Conservation (phyloP, 2,113 vertebrate species). For the Columba livia region DNA sequence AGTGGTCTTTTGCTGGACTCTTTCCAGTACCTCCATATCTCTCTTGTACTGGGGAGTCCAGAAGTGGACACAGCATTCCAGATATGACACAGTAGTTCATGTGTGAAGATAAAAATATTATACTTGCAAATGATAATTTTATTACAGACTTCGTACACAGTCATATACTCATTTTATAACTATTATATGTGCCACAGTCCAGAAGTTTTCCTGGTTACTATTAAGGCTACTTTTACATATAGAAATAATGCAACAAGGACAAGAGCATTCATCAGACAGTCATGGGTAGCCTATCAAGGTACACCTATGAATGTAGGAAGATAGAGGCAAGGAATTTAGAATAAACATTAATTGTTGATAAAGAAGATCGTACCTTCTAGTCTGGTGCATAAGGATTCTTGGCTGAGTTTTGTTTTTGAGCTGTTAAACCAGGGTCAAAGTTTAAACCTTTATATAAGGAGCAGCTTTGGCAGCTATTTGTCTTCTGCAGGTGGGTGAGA, state of each 20-base stretch:
- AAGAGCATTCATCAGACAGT: neutral
- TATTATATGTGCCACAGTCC: neutral
- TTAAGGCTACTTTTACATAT: neutral
- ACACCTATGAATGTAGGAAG: neutral
- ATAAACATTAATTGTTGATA: neutral
- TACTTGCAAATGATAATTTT: neutral
- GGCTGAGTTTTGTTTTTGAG: neutral
- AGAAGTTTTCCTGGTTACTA: neutral
- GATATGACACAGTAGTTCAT: neutral
- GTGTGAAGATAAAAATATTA: neutral
- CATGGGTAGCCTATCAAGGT: neutral
- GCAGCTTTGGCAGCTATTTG: neutral
- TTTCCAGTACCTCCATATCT: neutral
- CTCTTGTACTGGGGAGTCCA: neutral
- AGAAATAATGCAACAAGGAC: neutral
- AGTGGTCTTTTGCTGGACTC: fast-evolving
- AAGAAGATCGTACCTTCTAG: neutral
- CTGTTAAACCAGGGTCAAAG: neutral
- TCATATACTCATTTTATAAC: neutral
- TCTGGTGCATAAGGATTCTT: neutral
- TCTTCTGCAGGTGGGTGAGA: neutral
- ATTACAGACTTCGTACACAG: neutral
- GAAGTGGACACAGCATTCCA: neutral
- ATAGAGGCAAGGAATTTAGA: neutral
- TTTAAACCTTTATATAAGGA: neutral